Evolutionary conservation across 2,888 invertebrate species (phyloP), one percentile per base, ranked within the genome.

Genomic region (Acanthosoma haemorrhoidale): DNA sequence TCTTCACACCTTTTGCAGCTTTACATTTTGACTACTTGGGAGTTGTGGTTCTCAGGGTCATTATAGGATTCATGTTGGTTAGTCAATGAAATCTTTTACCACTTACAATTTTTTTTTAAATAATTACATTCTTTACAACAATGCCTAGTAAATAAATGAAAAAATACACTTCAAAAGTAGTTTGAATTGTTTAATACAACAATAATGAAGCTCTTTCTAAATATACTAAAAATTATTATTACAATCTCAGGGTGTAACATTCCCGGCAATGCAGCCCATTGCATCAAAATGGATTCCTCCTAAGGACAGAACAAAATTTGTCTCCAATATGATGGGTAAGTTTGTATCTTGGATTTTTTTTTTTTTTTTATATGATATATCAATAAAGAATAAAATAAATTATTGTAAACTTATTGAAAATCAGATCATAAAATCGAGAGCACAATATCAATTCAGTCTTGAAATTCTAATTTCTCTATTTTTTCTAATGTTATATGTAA

Each of bases 251-350:
- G 91, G 93, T 63, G 94, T 91, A 13, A 92, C 93, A 8, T 96
- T 95, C 90, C 96, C 96, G 0, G 92, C 95, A 5, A 94, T 96
- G 77, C 91, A 94, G 71, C 91, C 94, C 4, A 88, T 97, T 86
- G 93, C 94, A 39, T 92, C 94, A 6, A 88, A 89, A 74, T 97
- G 96, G 96, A 92, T 96, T 71, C 96, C 96, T 6, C 95, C 95
- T 11, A 86, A 90, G 84, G 96, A 97, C 79, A 86, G 96, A 75
- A 92, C 94, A 51, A 93, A 94, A 80, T 92, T 96, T 80, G 92
- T 95, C 80, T 90, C 94, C 8, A 91, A 93, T 77, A 92, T 93
- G 90, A 91, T 92, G 91, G 92, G 89, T 89, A 80, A 83, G 83
- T 81, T 5, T 34, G 36, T 21, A 11, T 16, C 8, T 11, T 63